Evolutionary conservation across 2,888 invertebrate genomes (phyloP), one percentile per base, ranked within the genome.

Genomic region (Thyatira batis): DNA sequence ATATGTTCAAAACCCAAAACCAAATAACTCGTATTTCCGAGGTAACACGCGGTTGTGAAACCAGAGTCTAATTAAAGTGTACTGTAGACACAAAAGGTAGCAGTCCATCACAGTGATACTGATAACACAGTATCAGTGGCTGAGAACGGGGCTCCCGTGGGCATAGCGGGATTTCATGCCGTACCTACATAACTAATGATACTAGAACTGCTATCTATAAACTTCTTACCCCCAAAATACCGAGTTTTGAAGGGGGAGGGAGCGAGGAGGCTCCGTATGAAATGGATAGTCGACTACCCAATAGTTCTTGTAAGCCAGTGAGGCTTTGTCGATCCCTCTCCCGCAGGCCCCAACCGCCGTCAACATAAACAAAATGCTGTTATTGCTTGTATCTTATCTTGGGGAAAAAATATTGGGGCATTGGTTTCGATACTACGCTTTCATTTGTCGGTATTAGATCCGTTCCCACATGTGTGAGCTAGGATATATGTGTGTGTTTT

Each of bases 291-390:
- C 58, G 60, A 55, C 58, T 74, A 74, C 63, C 63, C 73, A 73
- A 84, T 84, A 81, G 84, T 61, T 62, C 56, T 65, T 63, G 70
- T 63, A 65, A 66, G 58, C 63, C 61, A 61, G 58, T 60, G 54
- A 55, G 52, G 69, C 54, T 66, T 63, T 57, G 39, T 39, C 39
- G 39, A 50, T 50, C 49, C 13, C 64, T 57, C 65, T 81, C 82
- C 81, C 84, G 65, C 65, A 78, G 85, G 73, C 71, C 72, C 63
- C 72, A 75, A 77, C 83, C 82, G 82, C 76, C 82, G 84, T 87
- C 87, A 83, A 88, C 84, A 85, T 87, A 89, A 90, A 88, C 88
- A 88, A 87, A 87, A 86, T 80, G 76, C 76, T 81, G 84, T 86
- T 83, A 85, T 87, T 84, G 83, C 82, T 77, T 82, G 82, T 87